Conservation (phyloP, 2,113 vertebrate species). For the Catharus minimus region DNA sequence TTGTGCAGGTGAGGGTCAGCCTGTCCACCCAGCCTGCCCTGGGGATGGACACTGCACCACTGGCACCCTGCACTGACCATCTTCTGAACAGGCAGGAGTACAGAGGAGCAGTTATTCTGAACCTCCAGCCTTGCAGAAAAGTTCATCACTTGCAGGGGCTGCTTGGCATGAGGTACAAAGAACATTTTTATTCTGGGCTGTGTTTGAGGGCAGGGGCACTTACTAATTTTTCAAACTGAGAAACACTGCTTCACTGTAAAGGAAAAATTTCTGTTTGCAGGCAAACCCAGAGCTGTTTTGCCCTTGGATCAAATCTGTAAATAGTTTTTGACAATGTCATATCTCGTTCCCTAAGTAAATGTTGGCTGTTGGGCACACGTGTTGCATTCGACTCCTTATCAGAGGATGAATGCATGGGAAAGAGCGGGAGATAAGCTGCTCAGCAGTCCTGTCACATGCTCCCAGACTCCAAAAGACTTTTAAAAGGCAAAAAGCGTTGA, state of each 20-base stretch:
- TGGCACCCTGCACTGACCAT: accelerated
- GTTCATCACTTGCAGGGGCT: neutral
- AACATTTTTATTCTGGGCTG: neutral
- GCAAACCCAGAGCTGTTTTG: neutral
- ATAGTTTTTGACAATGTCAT: slow-evolving; percentile 38
- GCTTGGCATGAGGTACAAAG: neutral
- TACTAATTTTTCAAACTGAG: neutral
- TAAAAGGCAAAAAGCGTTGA: slow-evolving; percentile 37
- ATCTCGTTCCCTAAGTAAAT: slow-evolving; percentile 41
- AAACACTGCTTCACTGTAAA: neutral
- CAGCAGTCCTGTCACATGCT: neutral
- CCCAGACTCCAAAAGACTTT: slow-evolving; percentile 26
- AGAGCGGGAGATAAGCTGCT: slow-evolving; percentile 29
- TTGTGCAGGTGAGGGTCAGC: neutral
- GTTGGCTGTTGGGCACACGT: slow-evolving; percentile 6
- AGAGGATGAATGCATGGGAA: neutral
- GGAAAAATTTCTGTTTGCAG: neutral
- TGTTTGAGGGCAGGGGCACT: neutral
- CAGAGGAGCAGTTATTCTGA: neutral
- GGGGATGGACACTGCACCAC: neutral
- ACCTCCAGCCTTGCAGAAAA: neutral
- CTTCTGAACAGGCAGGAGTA: accelerated
- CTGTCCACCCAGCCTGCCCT: neutral
- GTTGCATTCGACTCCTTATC: slow-evolving; percentile 51
- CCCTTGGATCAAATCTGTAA: slow-evolving; percentile 47